Percentiles rank a stretch among this genome's conserved stretches.
These are phyloP conservation scores for Neocloeon triangulifer DNA, from an alignment of 1,140 invertebrate genomes.

Conservation along the genomic window DNA sequence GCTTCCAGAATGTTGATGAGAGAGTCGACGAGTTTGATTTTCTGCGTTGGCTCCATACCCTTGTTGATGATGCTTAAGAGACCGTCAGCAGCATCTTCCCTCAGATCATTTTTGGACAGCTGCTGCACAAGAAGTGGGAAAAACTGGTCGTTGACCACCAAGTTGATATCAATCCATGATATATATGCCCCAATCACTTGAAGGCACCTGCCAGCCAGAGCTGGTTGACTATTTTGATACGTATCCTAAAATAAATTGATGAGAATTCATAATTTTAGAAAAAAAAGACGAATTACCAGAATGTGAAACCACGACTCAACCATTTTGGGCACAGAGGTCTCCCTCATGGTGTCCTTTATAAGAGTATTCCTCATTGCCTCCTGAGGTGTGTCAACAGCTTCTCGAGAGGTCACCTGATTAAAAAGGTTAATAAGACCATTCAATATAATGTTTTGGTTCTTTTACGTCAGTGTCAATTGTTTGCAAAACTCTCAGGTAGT, in stretches of 20 bases:
- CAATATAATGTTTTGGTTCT: too few relatives aligned
- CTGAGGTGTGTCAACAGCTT: conserved; percentile 21
- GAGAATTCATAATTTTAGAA: too few relatives aligned
- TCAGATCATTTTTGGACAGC: conserved; percentile 15
- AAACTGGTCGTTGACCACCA: conserved; percentile 31
- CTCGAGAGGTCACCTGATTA: conserved; percentile 25
- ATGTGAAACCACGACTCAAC: conserved; percentile 31
- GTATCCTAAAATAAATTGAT: conserved; percentile 17
- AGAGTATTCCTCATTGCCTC: conserved; percentile 24
- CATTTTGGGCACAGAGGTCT: conserved; percentile 22
- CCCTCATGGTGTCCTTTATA: conserved; percentile 31
- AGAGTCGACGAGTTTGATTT: conserved; percentile 28
- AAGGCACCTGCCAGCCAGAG: conserved; percentile 22
- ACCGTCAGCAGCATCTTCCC: conserved; percentile 28
- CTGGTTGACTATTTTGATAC: conserved; percentile 18
- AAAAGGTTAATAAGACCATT: too few relatives aligned
- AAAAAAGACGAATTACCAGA: conserved; percentile 18
- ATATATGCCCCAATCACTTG: conserved; percentile 31
- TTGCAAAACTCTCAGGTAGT: conserved; percentile 25
- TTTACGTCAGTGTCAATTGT: conserved; percentile 26
- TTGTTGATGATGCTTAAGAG: conserved; percentile 29
- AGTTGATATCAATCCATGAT: conserved; percentile 32
- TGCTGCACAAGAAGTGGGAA: conserved; percentile 24
- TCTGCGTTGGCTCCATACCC: conserved; percentile 31
- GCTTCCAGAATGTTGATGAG: conserved; percentile 22